Percentiles rank a stretch among this genome's conserved stretches.
These are phyloP conservation scores for Onychomys arenicola DNA, from an alignment of 2,797 vertebrate genomes.

Conservation along the genomic window DNA sequence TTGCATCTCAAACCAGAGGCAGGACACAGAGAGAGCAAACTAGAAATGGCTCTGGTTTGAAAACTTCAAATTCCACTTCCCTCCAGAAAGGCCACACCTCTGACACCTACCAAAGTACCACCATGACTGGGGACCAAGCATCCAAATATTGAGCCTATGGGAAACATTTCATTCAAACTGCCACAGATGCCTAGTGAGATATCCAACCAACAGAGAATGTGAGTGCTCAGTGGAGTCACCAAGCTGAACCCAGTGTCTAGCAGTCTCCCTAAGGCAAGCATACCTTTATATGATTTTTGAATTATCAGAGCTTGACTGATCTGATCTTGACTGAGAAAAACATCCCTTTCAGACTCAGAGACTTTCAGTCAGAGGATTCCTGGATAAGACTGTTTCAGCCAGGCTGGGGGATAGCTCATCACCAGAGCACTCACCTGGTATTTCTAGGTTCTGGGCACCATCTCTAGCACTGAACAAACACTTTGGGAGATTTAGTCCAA, in stretches of 20 bases:
- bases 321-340: neutral
- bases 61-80: neutral
- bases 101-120: neutral
- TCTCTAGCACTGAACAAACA: neutral
- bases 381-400: neutral
- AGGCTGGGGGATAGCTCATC: neutral
- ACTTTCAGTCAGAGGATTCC: no score
- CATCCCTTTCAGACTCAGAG: no score
- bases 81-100: neutral
- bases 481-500: neutral
- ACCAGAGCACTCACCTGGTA: no score
- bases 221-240: constrained; percentile 7
- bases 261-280: neutral
- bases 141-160: no score
- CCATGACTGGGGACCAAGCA: neutral
- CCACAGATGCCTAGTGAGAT: neutral
- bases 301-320: neutral
- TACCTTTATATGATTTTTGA: neutral
- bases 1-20: neutral
- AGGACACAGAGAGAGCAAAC: neutral
- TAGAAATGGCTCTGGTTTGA: neutral
- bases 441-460: neutral
- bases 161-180: neutral
- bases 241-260: constrained; percentile 20
- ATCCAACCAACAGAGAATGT: constrained; percentile 39